Percentiles rank a stretch among this genome's conserved stretches.
phyloP scores from a whole-genome alignment of 1,140 invertebrate species.

The Cardiocondyla obscurior region DNA sequence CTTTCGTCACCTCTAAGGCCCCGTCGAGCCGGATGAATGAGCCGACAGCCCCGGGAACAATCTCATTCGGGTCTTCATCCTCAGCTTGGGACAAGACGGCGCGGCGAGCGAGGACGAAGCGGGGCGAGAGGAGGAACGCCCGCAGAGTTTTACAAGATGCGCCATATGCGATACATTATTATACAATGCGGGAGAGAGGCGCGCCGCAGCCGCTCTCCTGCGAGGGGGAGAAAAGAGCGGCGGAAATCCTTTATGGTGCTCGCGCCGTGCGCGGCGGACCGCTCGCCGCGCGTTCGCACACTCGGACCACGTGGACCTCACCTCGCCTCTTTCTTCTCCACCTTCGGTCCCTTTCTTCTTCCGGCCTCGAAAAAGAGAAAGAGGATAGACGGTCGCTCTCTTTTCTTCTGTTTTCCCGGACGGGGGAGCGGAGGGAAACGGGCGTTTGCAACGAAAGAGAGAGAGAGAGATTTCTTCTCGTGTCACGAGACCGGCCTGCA shows the following conservation, averaged over 20 bases:
- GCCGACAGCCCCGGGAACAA: constrained; percentile 76
- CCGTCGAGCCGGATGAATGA: constrained; percentile 69
- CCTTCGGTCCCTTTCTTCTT: constrained; percentile 2
- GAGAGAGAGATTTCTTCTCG: not conserved
- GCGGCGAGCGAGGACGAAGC: constrained; percentile 34
- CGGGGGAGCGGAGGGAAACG: too few species aligned
- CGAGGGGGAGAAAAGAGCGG: constrained; percentile 74
- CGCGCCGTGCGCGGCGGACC: constrained; percentile 71
- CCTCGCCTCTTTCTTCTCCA: constrained; percentile 35
- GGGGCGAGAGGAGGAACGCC: constrained; percentile 68
- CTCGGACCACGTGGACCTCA: constrained; percentile 74
- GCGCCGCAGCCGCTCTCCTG: constrained; percentile 15
- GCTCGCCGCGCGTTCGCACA: constrained; percentile 82
- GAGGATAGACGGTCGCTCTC: not conserved
- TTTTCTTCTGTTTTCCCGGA: not conserved
- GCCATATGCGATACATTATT: constrained; percentile 83
- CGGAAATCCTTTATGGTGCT: constrained; percentile 81
- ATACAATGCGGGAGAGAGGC: constrained; percentile 75
- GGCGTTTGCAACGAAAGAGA: not conserved
- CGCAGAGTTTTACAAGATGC: constrained; percentile 83
- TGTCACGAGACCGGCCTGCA: not conserved
- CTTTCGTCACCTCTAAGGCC: constrained; percentile 46
- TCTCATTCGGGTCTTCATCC: constrained; percentile 79
- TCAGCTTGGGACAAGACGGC: constrained; percentile 25
- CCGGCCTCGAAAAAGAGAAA: not conserved